These are phyloP conservation scores for Bombus balteatus DNA, from an alignment of 1,140 invertebrate species.

Conservation along the genomic window DNA sequence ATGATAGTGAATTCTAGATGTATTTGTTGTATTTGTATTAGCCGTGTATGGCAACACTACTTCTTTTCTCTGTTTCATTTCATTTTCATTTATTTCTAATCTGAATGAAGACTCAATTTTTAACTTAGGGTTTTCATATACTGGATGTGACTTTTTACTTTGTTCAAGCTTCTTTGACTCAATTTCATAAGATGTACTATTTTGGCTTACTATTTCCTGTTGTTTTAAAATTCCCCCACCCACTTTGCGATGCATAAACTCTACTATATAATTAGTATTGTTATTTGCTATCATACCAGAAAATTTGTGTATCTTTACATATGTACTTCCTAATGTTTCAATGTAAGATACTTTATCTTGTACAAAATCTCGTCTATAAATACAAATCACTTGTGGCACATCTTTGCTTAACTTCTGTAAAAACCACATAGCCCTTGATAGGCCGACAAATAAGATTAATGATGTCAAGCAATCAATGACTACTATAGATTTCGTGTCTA, in stretches of 20 bases:
- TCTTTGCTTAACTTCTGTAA: slow-evolving; percentile 71
- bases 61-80: slow-evolving; percentile 76
- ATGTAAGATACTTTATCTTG: slow-evolving; percentile 71
- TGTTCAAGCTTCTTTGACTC: slow-evolving; percentile 41
- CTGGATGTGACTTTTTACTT: slow-evolving; percentile 9
- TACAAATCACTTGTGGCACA: slow-evolving; percentile 74
- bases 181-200: slow-evolving; percentile 67
- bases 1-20: slow-evolving; percentile 82
- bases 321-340: slow-evolving; percentile 76
- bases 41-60: slow-evolving; percentile 74
- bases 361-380: slow-evolving; percentile 75
- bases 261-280: slow-evolving; percentile 69
- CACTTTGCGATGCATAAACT: slow-evolving; percentile 67
- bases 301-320: slow-evolving; percentile 71
- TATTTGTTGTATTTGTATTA: slow-evolving; percentile 64
- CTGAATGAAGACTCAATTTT: slow-evolving; percentile 75
- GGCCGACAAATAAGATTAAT: slow-evolving; percentile 70
- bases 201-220: slow-evolving; percentile 71
- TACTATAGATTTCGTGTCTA: slow-evolving; percentile 54
- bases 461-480: slow-evolving; percentile 78
- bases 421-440: slow-evolving; percentile 71
- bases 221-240: slow-evolving; percentile 70
- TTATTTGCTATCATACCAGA: slow-evolving; percentile 48
- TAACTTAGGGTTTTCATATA: slow-evolving; percentile 30
- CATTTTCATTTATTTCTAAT: slow-evolving; percentile 75